A percentile compares a stretch with the other conserved stretches of the same genome.
Conservation (phyloP, 1,140 invertebrate species). For the Aradophagus sp. region DNA sequence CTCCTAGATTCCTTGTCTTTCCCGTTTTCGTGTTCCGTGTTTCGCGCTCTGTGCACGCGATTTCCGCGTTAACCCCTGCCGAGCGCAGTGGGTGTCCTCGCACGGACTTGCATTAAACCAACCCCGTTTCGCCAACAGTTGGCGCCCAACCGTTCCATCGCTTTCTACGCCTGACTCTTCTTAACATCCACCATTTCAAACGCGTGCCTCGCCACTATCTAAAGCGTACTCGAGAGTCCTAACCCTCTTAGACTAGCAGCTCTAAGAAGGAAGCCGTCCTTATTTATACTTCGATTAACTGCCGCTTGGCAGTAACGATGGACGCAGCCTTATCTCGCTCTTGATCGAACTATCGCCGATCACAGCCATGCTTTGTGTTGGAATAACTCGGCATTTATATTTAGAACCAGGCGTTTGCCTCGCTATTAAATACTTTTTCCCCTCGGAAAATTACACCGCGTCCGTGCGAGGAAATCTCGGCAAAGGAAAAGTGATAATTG, state of each 20-base stretch:
- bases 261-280: conserved; percentile 59
- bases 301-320: conserved; percentile 55
- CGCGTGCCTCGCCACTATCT: conserved; percentile 61
- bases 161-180: conserved; percentile 35
- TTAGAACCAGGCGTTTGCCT: not conserved
- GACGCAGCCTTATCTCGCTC: conserved; percentile 56
- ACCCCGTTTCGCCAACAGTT: conserved; percentile 45
- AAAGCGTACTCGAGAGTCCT: conserved; percentile 49
- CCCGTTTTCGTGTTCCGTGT: conserved; percentile 54
- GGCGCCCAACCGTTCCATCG: conserved; percentile 21
- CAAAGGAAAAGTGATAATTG: too few species aligned
- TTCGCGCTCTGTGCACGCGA: conserved; percentile 67
- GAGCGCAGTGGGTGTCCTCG: conserved; percentile 69
- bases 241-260: too few species aligned
- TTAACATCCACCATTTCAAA: conserved; percentile 55
- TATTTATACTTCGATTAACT: conserved; percentile 70
- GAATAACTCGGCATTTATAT: conserved; percentile 18
- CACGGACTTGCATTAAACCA: conserved; percentile 67
- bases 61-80: conserved; percentile 72
- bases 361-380: conserved; percentile 26
- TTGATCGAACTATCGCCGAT: conserved; percentile 53
- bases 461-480: too few species aligned
- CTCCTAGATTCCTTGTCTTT: conserved; percentile 47
- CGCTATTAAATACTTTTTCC: conserved; percentile 9
- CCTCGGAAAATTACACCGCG: not conserved